Base-by-base conservation (phyloP, 2,888 invertebrate species). In the Papilio gigon region DNA sequence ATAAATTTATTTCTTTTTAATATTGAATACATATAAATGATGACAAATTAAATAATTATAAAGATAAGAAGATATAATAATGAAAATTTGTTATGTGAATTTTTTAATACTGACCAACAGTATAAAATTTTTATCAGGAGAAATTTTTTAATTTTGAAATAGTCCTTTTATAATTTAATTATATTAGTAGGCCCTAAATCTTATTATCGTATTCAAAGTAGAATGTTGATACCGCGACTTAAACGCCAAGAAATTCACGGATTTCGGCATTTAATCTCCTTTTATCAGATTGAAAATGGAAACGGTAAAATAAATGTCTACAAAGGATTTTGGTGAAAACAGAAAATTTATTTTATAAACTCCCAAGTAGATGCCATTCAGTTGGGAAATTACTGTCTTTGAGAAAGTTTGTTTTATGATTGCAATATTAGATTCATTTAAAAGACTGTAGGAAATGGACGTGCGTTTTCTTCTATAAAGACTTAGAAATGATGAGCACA, bases 321-420 rank as follows among this genome's bases (percentile, higher is more conserved):
- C 63, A 63, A 64, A 68, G 59, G 68, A 68, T 68, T 63, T 68
- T 50, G 68, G 58, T 64, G 63, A 68, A 64, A 35, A 59, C 44
- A 53, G 63, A 64, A 68, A 64, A 68, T 64, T 68, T 68, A 68
- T 68, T 68, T 68, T 64, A 68, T 59, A 68, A 68, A 58, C 47
- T 67, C 22, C 59, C 25, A 44, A 63, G 35, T 42, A 68, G 63
- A 12, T 64, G 59, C 37, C 47, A 44, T 59, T 64, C 68, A 59
- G 63, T 37, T 58, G 58, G 27, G 63, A 64, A 59, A 64, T 68
- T 63, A 58, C 67, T 67, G 53, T 67, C 67, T 67, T 61, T 61
- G 59, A n/a, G 40, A 47, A 68, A 63, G 67, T 58, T 58, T 58
- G 61, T 67, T 62, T 62, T 62, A 42, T 22, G 61, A n/a, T 61